phyloP scores from a whole-genome alignment of 2,113 vertebrate species.

The Pteronura brasiliensis region DNA sequence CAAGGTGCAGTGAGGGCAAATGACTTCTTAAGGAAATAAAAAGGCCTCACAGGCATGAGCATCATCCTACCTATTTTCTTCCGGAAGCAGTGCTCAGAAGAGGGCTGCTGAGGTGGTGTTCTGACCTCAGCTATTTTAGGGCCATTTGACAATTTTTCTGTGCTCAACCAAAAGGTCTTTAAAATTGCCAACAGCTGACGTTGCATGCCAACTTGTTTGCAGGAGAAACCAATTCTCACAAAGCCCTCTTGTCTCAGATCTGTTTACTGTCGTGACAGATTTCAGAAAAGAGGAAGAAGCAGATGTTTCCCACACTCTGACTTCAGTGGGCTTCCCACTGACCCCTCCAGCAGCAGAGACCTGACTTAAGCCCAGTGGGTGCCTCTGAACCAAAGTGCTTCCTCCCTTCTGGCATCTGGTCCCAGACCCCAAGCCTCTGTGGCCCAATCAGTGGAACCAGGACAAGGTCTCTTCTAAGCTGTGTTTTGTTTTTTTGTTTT shows the following conservation, averaged over 20 bases:
- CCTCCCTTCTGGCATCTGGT: background rate
- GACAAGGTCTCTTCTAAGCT: background rate
- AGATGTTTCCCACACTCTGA: background rate
- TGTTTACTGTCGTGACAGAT: background rate
- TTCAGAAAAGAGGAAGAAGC: background rate
- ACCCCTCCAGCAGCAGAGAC: background rate
- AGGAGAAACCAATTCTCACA: background rate
- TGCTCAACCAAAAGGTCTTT: constrained; percentile 65
- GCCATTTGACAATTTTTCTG: constrained; percentile 66
- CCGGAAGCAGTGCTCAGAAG: constrained; percentile 22
- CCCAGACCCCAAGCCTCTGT: accelerated
- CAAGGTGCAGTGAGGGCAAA: background rate
- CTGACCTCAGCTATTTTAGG: constrained; percentile 58
- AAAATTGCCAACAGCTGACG: constrained; percentile 66
- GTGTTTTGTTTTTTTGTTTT: background rate
- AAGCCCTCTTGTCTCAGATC: background rate
- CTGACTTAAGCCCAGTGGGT: background rate
- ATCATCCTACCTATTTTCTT: background rate
- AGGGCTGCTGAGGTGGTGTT: constrained; percentile 61
- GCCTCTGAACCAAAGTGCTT: background rate
- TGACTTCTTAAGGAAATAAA: constrained; percentile 53
- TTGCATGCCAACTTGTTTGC: constrained; percentile 25
- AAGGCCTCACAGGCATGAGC: background rate
- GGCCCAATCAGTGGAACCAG: background rate
- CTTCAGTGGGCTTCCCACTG: background rate